These are phyloP conservation scores for Hydrozoanthus gracilis DNA, from an alignment of 92 coral and sea anemone species.

Conservation along the genomic window DNA sequence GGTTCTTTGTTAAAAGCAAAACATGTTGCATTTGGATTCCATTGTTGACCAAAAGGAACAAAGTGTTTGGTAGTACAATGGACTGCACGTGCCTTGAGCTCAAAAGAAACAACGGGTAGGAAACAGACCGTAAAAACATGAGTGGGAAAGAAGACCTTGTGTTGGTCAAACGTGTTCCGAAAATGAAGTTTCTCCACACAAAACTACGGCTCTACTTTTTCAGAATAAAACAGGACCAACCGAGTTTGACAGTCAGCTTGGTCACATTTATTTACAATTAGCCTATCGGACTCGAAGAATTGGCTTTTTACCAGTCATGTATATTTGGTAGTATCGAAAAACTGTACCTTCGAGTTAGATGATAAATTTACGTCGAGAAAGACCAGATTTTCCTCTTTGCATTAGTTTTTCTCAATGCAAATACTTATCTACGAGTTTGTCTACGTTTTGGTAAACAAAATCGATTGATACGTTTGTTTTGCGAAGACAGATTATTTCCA, in stretches of 20 bases:
- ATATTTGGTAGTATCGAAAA: too few species aligned
- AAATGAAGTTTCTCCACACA: background rate
- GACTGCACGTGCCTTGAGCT: constrained; percentile 29
- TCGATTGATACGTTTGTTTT: background rate
- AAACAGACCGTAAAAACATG: constrained; percentile 26
- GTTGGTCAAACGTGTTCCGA: background rate
- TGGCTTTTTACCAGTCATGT: too few species aligned
- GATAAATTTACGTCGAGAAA: background rate
- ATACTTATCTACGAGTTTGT: background rate
- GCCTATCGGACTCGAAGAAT: too few species aligned
- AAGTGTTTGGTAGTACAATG: constrained; percentile 16
- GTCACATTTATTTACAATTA: too few species aligned
- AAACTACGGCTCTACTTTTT: too few species aligned
- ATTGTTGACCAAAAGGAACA: constrained; percentile 30
- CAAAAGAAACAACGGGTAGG: constrained; percentile 2
- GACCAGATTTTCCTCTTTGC: background rate
- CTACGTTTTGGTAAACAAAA: constrained; percentile 17
- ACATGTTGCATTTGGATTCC: constrained; percentile 33
- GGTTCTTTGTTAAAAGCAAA: constrained; percentile 33
- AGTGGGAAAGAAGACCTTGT: background rate
- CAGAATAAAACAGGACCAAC: too few species aligned
- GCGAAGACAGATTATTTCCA: background rate
- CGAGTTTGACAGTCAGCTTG: too few species aligned
- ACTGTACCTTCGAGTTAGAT: background rate
- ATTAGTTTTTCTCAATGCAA: background rate